A percentile compares a stretch with the other conserved stretches of the same genome.
These are phyloP conservation scores for Nomada lathburiana DNA, from an alignment of 2,888 invertebrate species.

Conservation along the genomic window DNA sequence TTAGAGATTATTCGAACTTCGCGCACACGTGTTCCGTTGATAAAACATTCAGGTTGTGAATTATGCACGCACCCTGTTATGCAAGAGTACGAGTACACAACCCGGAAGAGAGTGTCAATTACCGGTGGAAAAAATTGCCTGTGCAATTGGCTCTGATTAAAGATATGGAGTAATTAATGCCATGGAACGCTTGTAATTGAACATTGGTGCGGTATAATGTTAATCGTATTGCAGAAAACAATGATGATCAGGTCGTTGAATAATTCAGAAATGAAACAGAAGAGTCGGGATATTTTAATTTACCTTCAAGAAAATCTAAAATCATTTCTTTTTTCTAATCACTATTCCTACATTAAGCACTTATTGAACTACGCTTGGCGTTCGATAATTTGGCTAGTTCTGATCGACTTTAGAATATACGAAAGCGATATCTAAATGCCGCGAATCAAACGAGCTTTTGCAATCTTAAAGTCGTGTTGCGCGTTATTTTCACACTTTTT, in stretches of 20 bases:
- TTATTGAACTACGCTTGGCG: not conserved
- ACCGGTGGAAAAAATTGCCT: not conserved
- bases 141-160: constrained; percentile 13
- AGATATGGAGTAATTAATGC: constrained; percentile 12
- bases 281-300: not conserved
- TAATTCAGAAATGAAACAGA: not conserved
- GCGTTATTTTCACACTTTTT: constrained; percentile 11
- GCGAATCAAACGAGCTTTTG: not conserved
- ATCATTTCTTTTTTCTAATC: not conserved
- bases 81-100: not conserved
- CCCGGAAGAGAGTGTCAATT: constrained; percentile 9
- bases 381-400: not conserved
- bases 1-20: constrained; percentile 50
- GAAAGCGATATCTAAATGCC: not conserved
- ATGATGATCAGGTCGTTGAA: not conserved
- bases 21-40: constrained; percentile 28
- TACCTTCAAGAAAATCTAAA: not conserved
- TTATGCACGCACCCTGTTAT: constrained; percentile 15
- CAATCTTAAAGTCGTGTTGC: constrained; percentile 7
- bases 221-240: not conserved
- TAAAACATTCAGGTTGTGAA: constrained; percentile 35
- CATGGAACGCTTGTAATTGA: constrained; percentile 6
- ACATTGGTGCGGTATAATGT: not conserved
- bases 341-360: not conserved
- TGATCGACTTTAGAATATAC: not conserved